Evolutionary conservation across 2,113 vertebrate genomes (phyloP).

Genomic region (Limanda limanda): DNA sequence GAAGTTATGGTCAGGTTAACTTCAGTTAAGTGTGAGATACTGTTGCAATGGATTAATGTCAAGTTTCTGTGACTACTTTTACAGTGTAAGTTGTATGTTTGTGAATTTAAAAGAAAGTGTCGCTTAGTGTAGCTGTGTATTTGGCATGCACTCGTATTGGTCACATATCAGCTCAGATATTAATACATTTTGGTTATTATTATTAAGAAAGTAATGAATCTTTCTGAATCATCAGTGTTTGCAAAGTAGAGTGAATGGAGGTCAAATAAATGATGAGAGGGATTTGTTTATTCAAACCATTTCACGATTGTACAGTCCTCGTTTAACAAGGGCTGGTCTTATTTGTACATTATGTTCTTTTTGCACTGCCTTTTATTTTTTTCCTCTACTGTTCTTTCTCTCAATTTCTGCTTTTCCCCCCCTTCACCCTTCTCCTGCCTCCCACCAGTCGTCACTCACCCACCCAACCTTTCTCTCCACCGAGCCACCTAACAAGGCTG

Average conservation of each 20-base stretch:
- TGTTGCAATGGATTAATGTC: too few relatives aligned
- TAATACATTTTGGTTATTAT: too few relatives aligned
- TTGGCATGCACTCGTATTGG: too few relatives aligned
- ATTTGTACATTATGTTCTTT: neutral
- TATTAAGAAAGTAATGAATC: too few relatives aligned
- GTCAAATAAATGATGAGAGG: neutral
- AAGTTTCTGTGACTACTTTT: too few relatives aligned
- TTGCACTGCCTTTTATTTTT: neutral
- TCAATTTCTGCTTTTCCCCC: neutral
- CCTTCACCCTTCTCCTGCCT: constrained; percentile 6
- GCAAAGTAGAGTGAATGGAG: neutral
- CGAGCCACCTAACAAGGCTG: constrained; percentile 60
- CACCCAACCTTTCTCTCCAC: constrained; percentile 29
- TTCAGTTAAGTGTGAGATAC: too few relatives aligned
- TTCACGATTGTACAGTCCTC: neutral
- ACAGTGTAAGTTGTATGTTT: neutral
- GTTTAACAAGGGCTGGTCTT: neutral
- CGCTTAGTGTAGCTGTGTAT: too few relatives aligned
- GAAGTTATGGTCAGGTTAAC: too few relatives aligned
- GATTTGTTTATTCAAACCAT: neutral
- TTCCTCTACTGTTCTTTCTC: neutral
- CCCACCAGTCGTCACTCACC: constrained; percentile 9
- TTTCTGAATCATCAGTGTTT: neutral
- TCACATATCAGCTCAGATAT: too few relatives aligned
- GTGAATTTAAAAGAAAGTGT: neutral